Base-by-base conservation (phyloP, 2,797 vertebrate species). In the Lateolabrax maculatus region DNA sequence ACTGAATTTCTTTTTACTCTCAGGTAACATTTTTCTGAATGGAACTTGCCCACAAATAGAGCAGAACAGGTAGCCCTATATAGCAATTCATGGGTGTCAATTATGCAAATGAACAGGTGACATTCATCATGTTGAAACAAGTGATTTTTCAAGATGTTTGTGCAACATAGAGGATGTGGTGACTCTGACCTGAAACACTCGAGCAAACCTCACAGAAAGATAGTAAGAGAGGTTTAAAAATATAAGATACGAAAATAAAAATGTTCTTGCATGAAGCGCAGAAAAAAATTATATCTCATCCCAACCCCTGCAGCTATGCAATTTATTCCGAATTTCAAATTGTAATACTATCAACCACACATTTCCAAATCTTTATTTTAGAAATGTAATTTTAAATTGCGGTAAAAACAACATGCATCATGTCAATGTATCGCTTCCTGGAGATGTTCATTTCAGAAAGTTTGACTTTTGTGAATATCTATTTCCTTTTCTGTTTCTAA, bases 381-480 rank as follows among this genome's bases (percentile, higher is more conserved):
- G 7, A 46, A 21, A 82, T 49, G 2, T 10, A 1, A 67, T 71
- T 62, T 4, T 31, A 43, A 60, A 64, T 31, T 9, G 1, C 31
- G 16, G 15, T 36, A 19, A 37, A 51, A 74, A 77, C 3, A 60
- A 8, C 3, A 0, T 49, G 31, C 31, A 4, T 43, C 13, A 44
- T 61, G 12, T 27, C 51, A 58, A 18, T 63, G 29, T 19, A 3
- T 48, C 31, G 5, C 25, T 34, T 69, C 21, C 3, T 39, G 31
- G 4, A 57, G 51, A n/a, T 52, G 31, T 43, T 68, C 31, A 60
- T 71, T 27, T 39, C 9, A 43, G 13, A 68, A 84, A 39, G 53
- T 70, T 81, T 34, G 1, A 77, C 34, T 83, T 82, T 56, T 74
- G 21, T 55, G 15, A 79, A 73, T 67, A 68, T 69, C 19, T 65